phyloP scores from a whole-genome alignment of 2,113 vertebrate species.

The Entomyzon cyanotis region DNA sequence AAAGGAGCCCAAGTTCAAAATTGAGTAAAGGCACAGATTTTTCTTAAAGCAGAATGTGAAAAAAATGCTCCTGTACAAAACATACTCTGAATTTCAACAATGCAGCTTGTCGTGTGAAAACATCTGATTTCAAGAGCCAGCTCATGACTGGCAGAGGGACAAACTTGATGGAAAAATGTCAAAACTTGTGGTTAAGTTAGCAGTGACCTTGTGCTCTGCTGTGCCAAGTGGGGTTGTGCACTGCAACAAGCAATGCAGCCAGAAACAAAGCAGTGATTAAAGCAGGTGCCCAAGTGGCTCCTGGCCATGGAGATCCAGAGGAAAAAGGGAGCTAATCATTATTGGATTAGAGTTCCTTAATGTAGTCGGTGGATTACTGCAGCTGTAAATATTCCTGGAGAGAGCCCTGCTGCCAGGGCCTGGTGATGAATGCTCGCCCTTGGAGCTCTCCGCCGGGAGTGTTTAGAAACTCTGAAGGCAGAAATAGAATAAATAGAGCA shows the following conservation, averaged over 20 bases:
- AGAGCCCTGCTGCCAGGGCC: background rate
- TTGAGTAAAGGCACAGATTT: background rate
- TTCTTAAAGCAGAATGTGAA: background rate
- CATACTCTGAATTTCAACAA: accelerated
- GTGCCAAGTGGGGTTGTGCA: background rate
- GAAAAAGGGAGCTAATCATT: constrained; percentile 39
- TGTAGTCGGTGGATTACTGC: constrained; percentile 22
- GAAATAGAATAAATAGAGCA: constrained; percentile 12
- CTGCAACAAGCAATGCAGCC: background rate
- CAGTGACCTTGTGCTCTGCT: background rate
- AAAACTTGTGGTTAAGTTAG: background rate
- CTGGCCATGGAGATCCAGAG: background rate
- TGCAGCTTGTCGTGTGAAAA: background rate
- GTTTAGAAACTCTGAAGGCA: constrained; percentile 7
- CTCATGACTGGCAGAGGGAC: background rate
- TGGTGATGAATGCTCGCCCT: constrained; percentile 34
- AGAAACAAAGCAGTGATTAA: background rate
- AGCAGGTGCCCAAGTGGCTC: background rate
- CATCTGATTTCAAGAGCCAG: background rate
- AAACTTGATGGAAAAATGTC: background rate
- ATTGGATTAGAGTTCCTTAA: constrained; percentile 25
- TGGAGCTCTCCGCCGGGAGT: background rate
- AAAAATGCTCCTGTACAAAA: background rate
- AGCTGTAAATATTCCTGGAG: constrained; percentile 57
- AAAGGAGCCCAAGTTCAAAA: background rate